Percentiles rank a stretch among this genome's conserved stretches.
These are phyloP conservation scores for Limanda limanda DNA, from an alignment of 2,113 vertebrate species.

Conservation along the genomic window DNA sequence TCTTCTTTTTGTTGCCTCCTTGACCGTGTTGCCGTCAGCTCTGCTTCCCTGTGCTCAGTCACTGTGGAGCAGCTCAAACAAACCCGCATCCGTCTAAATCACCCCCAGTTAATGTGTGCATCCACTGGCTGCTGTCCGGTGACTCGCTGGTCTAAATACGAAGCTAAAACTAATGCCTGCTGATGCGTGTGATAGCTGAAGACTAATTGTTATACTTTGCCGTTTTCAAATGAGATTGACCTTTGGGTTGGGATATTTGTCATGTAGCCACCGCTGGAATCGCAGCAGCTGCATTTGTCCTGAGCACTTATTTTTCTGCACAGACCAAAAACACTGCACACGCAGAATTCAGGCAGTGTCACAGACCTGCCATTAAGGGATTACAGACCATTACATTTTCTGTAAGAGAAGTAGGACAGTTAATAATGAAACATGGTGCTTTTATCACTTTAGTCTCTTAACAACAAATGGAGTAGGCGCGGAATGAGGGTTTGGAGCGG, in stretches of 20 bases:
- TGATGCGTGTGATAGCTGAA: conserved; percentile 62
- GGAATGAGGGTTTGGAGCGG: too few species aligned
- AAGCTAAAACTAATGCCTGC: conserved; percentile 60
- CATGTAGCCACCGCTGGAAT: conserved; percentile 38
- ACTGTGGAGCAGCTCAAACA: conserved; percentile 61
- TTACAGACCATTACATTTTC: neutral
- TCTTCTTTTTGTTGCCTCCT: conserved; percentile 33
- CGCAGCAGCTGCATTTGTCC: conserved; percentile 30
- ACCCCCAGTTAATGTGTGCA: conserved; percentile 55
- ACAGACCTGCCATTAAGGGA: neutral
- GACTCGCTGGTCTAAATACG: conserved; percentile 46
- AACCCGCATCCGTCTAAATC: conserved; percentile 75
- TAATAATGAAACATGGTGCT: neutral
- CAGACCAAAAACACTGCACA: neutral
- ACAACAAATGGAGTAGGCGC: neutral
- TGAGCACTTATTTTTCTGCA: neutral
- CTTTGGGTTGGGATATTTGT: conserved; percentile 55
- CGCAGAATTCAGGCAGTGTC: neutral
- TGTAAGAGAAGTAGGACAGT: neutral
- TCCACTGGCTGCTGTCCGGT: conserved; percentile 43
- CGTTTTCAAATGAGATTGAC: conserved; percentile 50
- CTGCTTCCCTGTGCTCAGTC: conserved; percentile 53
- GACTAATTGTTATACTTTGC: conserved; percentile 57
- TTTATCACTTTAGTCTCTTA: neutral
- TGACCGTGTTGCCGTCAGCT: conserved; percentile 35